Evolutionary conservation across 2,113 vertebrate genomes (phyloP).

Genomic region (Indri indri): DNA sequence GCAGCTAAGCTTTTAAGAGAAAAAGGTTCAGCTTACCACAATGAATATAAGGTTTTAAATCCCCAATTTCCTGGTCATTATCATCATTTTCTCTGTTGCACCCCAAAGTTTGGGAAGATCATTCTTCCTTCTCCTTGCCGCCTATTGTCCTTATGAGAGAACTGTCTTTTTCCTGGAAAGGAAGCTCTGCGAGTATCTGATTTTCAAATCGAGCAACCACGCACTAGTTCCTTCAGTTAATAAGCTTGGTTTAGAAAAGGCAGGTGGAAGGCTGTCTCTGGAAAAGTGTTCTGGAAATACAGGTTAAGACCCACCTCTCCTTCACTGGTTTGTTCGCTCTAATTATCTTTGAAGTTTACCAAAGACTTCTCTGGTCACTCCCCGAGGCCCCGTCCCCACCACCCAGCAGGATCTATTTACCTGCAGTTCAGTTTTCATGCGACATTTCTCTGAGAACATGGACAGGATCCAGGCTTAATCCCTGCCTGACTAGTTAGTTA

Average conservation of each 20-base stretch:
- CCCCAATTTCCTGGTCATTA: background rate
- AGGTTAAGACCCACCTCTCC: background rate
- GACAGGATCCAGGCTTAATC: background rate
- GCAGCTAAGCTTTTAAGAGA: background rate
- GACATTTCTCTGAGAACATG: slow-evolving; percentile 1
- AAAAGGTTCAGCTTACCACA: background rate
- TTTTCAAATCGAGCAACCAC: background rate
- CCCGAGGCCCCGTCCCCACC: background rate
- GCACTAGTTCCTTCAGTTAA: background rate
- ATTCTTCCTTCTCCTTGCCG: background rate
- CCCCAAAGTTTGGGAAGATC: background rate
- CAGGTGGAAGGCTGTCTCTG: background rate
- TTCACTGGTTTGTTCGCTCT: background rate
- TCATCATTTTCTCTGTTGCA: background rate
- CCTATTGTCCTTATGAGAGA: background rate
- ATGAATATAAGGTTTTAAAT: background rate
- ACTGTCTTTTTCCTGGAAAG: slow-evolving; percentile 7
- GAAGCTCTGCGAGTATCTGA: background rate
- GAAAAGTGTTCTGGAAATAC: background rate
- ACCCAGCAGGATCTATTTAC: background rate
- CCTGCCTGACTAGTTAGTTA: background rate
- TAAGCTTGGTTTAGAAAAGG: background rate
- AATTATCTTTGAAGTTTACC: background rate
- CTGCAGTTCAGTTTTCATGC: background rate
- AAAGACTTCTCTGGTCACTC: background rate